Base-by-base conservation (phyloP, 1,140 invertebrate genomes). In the Carposina sasakii region DNA sequence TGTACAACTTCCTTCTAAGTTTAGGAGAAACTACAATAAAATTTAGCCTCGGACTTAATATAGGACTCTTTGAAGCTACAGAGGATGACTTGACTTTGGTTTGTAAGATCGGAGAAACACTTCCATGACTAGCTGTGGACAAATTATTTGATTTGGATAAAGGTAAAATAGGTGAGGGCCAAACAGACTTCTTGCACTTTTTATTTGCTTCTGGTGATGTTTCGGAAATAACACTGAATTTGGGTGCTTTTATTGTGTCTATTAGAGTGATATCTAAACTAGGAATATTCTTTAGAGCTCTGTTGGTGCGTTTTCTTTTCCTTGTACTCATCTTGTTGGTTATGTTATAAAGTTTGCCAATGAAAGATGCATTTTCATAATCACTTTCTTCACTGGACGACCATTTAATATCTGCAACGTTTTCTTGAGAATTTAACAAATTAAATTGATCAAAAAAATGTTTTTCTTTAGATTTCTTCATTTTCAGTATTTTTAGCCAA, bases 311-410 rank as follows among this genome's bases (percentile, higher is more conserved):
- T 62, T 83, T 81, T 57, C 75, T 66, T 40, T 77, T 78, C 15
- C 55, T 53, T 31, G 13, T n/a, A 20, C 23, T 39, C 21, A 20
- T 53, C 34, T 19, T 51, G 43, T 59, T 51, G 45, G 19, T 49
- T 33, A 48, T 48, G 33, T 39, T 58, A n/a, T n/a, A 44, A 30
- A 13, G 21, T 48, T 39, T 52, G 12, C n/a, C 23, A 24, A 55
- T 52, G n/a, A 41, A 15, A 8, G 41, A 34, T 23, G 22, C 39
- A 22, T 65, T 61, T 51, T 76, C 75, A 20, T 64, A 63, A 12
- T 78, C 78, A 54, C 76, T 76, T 2, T 71, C 73, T 28, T 75
- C 71, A 45, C 71, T 78, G 0, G 57, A 67, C 5, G 72, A 67
- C 73, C 73, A 81, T 30, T 58, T 66, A n/a, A 82, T 82, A 40